Percentiles rank a stretch among this genome's conserved stretches.
These are phyloP conservation scores for Linhomoeus sp. DNA, from an alignment of 2,888 invertebrate genomes.

Conservation along the genomic window DNA sequence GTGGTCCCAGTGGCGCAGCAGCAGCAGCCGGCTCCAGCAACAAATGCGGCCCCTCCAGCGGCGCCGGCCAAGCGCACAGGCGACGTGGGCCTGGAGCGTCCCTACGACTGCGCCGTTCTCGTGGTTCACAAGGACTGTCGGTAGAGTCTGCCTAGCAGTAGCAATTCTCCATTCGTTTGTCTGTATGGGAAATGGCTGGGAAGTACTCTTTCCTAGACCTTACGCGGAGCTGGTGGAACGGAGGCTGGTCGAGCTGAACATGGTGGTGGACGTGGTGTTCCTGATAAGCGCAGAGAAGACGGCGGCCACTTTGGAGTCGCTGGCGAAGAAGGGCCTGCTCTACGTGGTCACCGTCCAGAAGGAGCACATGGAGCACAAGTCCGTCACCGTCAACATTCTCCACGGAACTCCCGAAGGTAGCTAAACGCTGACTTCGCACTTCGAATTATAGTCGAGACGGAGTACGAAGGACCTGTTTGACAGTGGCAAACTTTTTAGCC, in stretches of 20 bases:
- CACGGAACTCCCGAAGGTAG: conserved; percentile 37
- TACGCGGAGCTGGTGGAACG: conserved; percentile 73
- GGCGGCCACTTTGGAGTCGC: conserved; percentile 57
- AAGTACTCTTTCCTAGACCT: too few relatives aligned
- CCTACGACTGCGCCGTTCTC: conserved; percentile 6
- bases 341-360: conserved; percentile 69
- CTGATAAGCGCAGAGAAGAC: conserved; percentile 73
- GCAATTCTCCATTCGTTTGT: conserved; percentile 1
- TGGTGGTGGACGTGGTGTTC: conserved; percentile 57
- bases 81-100: conserved; percentile 6
- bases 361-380: conserved; percentile 62
- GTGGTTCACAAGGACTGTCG: conserved; percentile 2
- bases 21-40: neutral
- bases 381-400: conserved; percentile 67
- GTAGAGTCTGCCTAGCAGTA: neutral
- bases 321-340: conserved; percentile 63
- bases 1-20: too few relatives aligned
- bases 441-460: too few relatives aligned
- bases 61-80: neutral
- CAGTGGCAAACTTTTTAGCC: too few relatives aligned
- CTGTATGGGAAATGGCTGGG: too few relatives aligned
- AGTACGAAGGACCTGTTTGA: too few relatives aligned
- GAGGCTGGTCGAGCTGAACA: conserved; percentile 50
- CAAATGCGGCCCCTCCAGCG: neutral
- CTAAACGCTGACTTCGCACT: too few relatives aligned